Base-by-base conservation (phyloP, 2,113 vertebrate genomes). In the Xiphophorus couchianus region DNA sequence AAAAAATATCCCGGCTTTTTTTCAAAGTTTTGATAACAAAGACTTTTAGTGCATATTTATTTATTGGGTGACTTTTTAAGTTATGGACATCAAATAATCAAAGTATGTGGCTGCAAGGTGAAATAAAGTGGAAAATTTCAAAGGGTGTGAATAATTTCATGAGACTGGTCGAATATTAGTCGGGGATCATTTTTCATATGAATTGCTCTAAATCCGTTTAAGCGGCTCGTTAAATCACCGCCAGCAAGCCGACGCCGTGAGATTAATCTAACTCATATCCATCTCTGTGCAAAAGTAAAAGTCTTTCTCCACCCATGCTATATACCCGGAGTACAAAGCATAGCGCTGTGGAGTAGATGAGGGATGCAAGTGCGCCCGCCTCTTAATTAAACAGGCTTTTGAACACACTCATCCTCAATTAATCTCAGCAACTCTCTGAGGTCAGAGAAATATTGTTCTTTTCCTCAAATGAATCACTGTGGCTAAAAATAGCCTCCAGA, bases 221-320 rank as follows among this genome's bases (percentile, higher is more conserved):
- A 58, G 11, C 10, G 51, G 22, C 22, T 58, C 51, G 3, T 58
- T 58, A 58, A 58, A n/a, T 58, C 80, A 73, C 35, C 68, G 81
- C 78, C 84, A 81, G 67, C 61, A 68, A 74, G 62, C 84, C 74
- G 81, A 88, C 77, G 69, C 79, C 66, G 42, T 69, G 73, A 87
- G 83, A 91, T 91, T 81, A 78, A 86, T 86, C 70, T 62, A 4
- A 30, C 75, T 62, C 35, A 12, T 64, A 39, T 75, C 64, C 44
- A n/a, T n/a, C 22, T 58, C 25, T n/a, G 51, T 25, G 17, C 22
- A 58, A 58, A 58, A 58, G 51, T 58, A 58, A n/a, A 58, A 58
- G 44, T 48, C 51, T 58, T 58, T 58, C 51, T 58, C 51, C 10
- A 11, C n/a, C 51, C 10, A 11, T n/a, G 51, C 22, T 58, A 10